Percentiles rank a stretch among this genome's conserved stretches.
Conservation (phyloP, 2,797 vertebrate species). For the Atherinosoma microstoma region DNA sequence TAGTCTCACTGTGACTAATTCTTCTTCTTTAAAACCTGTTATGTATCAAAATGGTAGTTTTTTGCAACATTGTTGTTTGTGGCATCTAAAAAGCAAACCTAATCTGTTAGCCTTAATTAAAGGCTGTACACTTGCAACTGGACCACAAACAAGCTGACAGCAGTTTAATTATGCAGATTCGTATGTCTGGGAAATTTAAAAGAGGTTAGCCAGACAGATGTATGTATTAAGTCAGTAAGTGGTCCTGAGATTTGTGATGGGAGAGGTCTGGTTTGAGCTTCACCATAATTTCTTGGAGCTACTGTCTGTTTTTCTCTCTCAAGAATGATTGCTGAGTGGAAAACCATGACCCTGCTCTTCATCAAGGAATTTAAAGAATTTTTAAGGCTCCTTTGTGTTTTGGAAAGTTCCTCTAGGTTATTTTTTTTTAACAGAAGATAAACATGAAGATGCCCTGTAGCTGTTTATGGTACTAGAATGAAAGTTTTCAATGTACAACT, state of each 20-base stretch:
- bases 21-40: background rate
- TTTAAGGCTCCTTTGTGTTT: constrained; percentile 27
- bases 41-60: constrained; percentile 4
- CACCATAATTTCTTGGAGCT: constrained; percentile 15
- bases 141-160: constrained; percentile 9
- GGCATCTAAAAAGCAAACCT: background rate
- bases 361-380: constrained; percentile 22
- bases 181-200: background rate
- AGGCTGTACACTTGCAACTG: background rate
- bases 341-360: constrained; percentile 52
- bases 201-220: background rate
- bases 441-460: constrained; percentile 19
- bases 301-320: constrained; percentile 13
- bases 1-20: background rate
- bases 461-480: constrained; percentile 27
- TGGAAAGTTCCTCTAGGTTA: constrained; percentile 13
- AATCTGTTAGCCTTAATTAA: constrained; percentile 4
- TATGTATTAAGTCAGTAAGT: background rate
- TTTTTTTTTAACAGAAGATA: constrained; percentile 20
- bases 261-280: constrained; percentile 9
- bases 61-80: background rate
- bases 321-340: constrained; percentile 43
- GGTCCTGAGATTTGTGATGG: background rate
- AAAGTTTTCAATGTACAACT: background rate
- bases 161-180: constrained; percentile 13